Base-by-base conservation (phyloP, 2,113 vertebrate genomes). In the Eretmochelys imbricata region DNA sequence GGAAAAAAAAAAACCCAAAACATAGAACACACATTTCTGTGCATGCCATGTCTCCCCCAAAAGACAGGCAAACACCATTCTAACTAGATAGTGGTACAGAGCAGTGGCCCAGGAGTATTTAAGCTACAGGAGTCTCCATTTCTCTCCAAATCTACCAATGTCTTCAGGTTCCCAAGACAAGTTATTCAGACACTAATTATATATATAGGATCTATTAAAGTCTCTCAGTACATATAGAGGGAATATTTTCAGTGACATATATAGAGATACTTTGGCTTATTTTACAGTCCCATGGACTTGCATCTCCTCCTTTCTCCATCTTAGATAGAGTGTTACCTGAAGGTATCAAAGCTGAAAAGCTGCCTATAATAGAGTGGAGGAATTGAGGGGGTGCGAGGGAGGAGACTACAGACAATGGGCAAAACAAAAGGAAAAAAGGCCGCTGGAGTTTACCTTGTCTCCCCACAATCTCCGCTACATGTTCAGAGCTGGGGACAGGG, bases 391-490 rank as follows among this genome's bases (percentile, higher is more conserved):
- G 59, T 35, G 6, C 31, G 6, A 31, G 59, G 31, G 29, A 35
- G 16, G 59, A 31, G 59, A 16, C 3, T 12, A 31, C 59, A 14
- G 59, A 27, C 59, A 65, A 27, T 31, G 59, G 29, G 31, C 16
- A 16, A 65, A 65, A 65, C 59, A 65, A 65, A 65, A 29, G 31
- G 59, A 17, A 17, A 35, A 35, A 35, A 35, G 59, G 59, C 59
- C 59, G 59, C 59, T 14, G 55, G 27, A 55, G 80, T 14, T 97
- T 97, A 99, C 99, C 99, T 98, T 99, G 99, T 89, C 99, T 97
- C 16, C 99, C 99, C 54, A 99, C 99, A 46, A 99, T 99, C 88
- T 99, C 99, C 0, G 99, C 99, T 84, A 99, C 99, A 96, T 99
- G 99, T 38, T 99, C 99, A 1, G 99, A 99, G 94, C 98, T 99